Percentiles rank a stretch among this genome's conserved stretches.
These are phyloP conservation scores for Melolontha melolontha DNA, from an alignment of 2,888 invertebrate species.

Conservation along the genomic window DNA sequence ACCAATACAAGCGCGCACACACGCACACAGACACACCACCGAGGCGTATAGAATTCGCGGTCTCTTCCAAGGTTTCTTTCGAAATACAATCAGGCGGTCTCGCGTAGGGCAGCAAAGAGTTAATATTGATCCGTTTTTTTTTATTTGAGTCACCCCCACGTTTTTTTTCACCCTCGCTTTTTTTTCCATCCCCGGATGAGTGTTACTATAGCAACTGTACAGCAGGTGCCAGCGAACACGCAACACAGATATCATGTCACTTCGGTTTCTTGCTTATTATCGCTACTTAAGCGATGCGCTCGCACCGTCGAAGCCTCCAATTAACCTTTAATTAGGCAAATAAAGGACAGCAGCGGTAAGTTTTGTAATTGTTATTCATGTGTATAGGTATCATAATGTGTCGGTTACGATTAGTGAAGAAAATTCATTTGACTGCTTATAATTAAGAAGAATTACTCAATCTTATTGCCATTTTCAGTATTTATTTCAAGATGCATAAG, in stretches of 20 bases:
- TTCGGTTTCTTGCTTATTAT: slow-evolving; percentile 53
- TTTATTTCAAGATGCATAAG: no score
- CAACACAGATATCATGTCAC: slow-evolving; percentile 65
- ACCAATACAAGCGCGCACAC: no score
- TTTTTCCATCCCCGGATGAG: slow-evolving; percentile 70
- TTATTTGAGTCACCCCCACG: slow-evolving; percentile 74
- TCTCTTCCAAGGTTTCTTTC: no score
- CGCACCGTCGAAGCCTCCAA: neutral
- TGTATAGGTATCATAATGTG: no score
- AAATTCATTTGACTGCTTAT: no score
- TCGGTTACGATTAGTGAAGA: no score
- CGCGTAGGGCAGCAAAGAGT: slow-evolving; percentile 70
- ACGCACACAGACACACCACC: no score
- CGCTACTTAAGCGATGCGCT: slow-evolving; percentile 6
- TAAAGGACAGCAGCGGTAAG: neutral
- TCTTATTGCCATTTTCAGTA: no score
- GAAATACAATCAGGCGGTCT: slow-evolving; percentile 12
- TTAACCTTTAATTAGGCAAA: slow-evolving; percentile 20
- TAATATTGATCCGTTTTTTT: slow-evolving; percentile 77
- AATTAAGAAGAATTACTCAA: no score
- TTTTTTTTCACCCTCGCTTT: slow-evolving; percentile 71
- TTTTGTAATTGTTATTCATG: no score
- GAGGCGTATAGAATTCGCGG: no score
- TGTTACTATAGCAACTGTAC: slow-evolving; percentile 75
- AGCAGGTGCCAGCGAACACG: slow-evolving; percentile 68